Conservation (phyloP, 2,888 invertebrate genomes). For the Rutpela maculata region DNA sequence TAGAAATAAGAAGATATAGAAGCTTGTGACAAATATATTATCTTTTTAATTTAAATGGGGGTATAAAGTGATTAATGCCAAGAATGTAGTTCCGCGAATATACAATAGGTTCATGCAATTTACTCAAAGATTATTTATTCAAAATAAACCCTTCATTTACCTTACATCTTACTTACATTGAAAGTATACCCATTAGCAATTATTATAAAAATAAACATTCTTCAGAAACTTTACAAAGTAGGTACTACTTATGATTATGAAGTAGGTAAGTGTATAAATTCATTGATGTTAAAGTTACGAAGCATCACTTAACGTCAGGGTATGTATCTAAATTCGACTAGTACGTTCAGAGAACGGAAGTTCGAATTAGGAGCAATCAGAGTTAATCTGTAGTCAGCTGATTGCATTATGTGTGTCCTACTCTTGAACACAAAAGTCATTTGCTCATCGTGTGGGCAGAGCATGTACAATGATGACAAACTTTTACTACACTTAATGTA, state of each 20-base stretch:
- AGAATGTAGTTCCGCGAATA: no score
- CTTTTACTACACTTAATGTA: constrained; percentile 35
- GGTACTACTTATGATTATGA: background rate
- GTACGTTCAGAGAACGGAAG: constrained; percentile 68
- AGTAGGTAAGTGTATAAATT: constrained; percentile 7
- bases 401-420: constrained; percentile 70
- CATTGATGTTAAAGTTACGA: constrained; percentile 18
- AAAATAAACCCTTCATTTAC: background rate
- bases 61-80: no score
- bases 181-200: background rate
- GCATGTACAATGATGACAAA: constrained; percentile 33
- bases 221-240: background rate
- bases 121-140: background rate
- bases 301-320: constrained; percentile 36
- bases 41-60: no score
- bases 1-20: no score
- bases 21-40: no score
- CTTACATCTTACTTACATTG: background rate
- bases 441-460: constrained; percentile 43
- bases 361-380: constrained; percentile 74
- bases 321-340: constrained; percentile 37
- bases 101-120: no score
- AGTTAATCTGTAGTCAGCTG: constrained; percentile 74
- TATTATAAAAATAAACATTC: background rate
- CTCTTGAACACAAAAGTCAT: constrained; percentile 50